These are phyloP conservation scores for Lycia hirtaria DNA, from an alignment of 2,888 invertebrate species.

Conservation along the genomic window DNA sequence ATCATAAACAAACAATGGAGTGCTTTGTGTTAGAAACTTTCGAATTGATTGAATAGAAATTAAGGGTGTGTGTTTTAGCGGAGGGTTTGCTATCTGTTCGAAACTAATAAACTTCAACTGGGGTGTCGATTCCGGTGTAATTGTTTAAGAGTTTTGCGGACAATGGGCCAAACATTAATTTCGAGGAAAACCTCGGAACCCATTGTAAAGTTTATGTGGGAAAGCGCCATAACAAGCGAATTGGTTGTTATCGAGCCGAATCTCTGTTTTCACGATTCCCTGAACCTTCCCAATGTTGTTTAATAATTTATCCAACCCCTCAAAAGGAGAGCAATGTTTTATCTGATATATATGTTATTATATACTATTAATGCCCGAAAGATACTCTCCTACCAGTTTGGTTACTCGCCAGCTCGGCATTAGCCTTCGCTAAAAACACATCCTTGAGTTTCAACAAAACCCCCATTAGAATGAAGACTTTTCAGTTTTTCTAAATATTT, in stretches of 20 bases:
- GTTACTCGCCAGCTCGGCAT: no score
- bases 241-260: conserved; percentile 17
- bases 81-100: conserved; percentile 28
- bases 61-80: conserved; percentile 20
- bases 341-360: background rate
- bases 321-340: no score
- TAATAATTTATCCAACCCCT: no score
- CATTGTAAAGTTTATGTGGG: conserved; percentile 28
- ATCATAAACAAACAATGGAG: conserved; percentile 20
- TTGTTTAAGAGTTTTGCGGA: conserved; percentile 33
- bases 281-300: conserved; percentile 1
- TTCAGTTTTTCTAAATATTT: no score
- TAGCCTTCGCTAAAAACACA: no score
- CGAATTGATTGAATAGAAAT: conserved; percentile 28
- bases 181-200: conserved; percentile 25
- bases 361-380: background rate
- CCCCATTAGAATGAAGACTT: no score
- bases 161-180: conserved; percentile 27
- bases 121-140: conserved; percentile 33
- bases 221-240: conserved; percentile 13
- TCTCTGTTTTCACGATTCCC: conserved; percentile 9
- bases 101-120: conserved; percentile 36
- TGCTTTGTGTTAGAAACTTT: conserved; percentile 20
- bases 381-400: no score
- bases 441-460: no score